Percentiles rank a stretch among this genome's conserved stretches.
phyloP scores from a whole-genome alignment of 64 coral and sea anemone species.

The Anthopleura sola region DNA sequence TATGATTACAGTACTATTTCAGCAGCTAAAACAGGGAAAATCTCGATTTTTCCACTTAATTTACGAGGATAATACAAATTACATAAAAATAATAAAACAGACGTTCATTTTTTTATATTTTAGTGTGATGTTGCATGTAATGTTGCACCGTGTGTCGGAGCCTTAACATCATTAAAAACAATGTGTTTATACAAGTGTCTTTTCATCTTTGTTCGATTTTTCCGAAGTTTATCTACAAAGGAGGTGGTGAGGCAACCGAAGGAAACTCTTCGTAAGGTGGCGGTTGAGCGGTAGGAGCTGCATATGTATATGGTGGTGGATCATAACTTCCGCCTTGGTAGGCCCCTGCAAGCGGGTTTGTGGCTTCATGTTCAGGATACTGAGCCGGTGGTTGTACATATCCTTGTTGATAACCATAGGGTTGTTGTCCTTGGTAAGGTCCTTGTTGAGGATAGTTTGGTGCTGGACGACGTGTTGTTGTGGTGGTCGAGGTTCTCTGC shows the following conservation, averaged over 20 bases:
- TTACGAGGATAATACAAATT: too few relatives aligned
- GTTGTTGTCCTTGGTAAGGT: constrained; percentile 3
- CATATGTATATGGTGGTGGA: too few relatives aligned
- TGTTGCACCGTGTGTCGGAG: too few relatives aligned
- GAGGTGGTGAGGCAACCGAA: not conserved
- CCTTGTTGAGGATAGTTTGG: constrained; percentile 9
- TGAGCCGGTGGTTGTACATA: not conserved
- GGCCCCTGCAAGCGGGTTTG: not conserved
- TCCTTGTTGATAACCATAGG: not conserved
- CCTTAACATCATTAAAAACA: too few relatives aligned
- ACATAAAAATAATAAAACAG: too few relatives aligned
- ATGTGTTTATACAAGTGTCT: not conserved
- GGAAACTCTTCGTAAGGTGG: not conserved
- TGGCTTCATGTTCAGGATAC: not conserved
- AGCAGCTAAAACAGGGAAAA: too few relatives aligned
- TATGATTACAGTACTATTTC: too few relatives aligned
- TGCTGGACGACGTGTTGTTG: not conserved
- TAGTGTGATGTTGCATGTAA: too few relatives aligned
- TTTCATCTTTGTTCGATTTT: not conserved
- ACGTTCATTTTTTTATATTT: too few relatives aligned
- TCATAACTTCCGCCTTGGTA: not conserved
- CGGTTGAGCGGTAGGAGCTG: not conserved
- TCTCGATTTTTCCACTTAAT: too few relatives aligned
- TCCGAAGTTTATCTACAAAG: not conserved
- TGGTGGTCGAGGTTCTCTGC: not conserved